Conservation (phyloP, 2,797 vertebrate species). For the Eurystomus glaucurus region DNA sequence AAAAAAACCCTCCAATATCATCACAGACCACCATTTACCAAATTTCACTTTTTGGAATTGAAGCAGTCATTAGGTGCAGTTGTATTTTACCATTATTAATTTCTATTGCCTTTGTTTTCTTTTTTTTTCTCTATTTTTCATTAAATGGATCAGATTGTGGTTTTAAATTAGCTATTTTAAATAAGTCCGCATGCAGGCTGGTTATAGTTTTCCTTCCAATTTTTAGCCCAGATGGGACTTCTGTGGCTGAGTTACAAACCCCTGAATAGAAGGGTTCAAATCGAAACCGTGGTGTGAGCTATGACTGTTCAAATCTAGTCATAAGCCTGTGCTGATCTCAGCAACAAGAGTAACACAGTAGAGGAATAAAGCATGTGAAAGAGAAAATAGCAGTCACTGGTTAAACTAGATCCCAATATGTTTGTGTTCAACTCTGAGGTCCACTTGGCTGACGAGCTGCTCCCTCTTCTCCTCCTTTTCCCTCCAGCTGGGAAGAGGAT, state of each 20-base stretch:
- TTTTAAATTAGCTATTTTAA: neutral
- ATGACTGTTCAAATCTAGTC: neutral
- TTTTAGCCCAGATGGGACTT: slow-evolving; percentile 23
- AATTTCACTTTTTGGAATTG: slow-evolving; percentile 76
- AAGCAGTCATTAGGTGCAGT: slow-evolving; percentile 53
- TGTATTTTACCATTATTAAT: neutral
- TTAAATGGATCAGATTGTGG: neutral
- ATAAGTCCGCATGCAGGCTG: neutral
- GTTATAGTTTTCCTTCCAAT: neutral
- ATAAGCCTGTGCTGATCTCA: neutral
- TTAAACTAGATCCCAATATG: neutral
- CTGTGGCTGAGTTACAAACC: slow-evolving; percentile 77
- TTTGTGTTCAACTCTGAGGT: neutral
- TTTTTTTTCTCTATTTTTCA: neutral
- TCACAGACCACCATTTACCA: slow-evolving; percentile 63
- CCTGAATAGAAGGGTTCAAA: slow-evolving; percentile 77
- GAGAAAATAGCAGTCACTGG: neutral
- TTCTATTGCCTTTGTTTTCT: neutral
- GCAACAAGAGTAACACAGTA: neutral
- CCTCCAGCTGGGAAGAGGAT: neutral
- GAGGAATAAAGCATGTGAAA: neutral
- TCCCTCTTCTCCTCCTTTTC: neutral
- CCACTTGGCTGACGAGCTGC: neutral
- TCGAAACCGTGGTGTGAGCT: slow-evolving; percentile 48
- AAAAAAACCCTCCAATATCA: neutral